These are phyloP conservation scores for Ceratotherium simum DNA, from an alignment of 2,113 vertebrate genomes.

Conservation along the genomic window DNA sequence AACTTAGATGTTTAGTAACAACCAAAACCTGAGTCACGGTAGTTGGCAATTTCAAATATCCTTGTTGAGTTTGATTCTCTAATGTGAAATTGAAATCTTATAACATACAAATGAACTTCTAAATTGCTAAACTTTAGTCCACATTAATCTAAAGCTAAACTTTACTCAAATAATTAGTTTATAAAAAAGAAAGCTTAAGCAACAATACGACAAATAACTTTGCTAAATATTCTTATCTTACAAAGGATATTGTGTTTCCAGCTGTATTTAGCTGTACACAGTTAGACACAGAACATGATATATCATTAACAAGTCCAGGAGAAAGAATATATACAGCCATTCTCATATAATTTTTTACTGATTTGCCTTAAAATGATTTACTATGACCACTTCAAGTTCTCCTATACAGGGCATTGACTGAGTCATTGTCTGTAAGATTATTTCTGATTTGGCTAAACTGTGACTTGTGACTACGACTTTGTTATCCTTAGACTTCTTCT, in stretches of 20 bases:
- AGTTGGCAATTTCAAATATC: background rate
- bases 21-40: background rate
- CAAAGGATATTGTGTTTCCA: background rate
- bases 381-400: background rate
- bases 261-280: background rate
- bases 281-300: background rate
- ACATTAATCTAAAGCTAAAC: slow-evolving; percentile 22
- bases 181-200: slow-evolving; percentile 50
- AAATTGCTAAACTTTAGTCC: slow-evolving; percentile 6
- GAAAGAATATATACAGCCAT: background rate
- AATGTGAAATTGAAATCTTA: background rate
- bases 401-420: background rate
- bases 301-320: background rate
- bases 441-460: background rate
- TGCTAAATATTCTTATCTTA: background rate
- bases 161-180: background rate
- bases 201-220: background rate
- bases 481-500: background rate
- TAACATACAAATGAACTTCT: slow-evolving; percentile 25
- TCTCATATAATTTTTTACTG: background rate
- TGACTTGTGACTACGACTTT: background rate
- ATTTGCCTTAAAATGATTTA: background rate
- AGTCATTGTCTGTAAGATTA: background rate
- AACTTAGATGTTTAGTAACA: background rate
- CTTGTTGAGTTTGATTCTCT: background rate